These are phyloP conservation scores for Zapornia atra DNA, from an alignment of 2,113 vertebrate genomes.

Conservation along the genomic window DNA sequence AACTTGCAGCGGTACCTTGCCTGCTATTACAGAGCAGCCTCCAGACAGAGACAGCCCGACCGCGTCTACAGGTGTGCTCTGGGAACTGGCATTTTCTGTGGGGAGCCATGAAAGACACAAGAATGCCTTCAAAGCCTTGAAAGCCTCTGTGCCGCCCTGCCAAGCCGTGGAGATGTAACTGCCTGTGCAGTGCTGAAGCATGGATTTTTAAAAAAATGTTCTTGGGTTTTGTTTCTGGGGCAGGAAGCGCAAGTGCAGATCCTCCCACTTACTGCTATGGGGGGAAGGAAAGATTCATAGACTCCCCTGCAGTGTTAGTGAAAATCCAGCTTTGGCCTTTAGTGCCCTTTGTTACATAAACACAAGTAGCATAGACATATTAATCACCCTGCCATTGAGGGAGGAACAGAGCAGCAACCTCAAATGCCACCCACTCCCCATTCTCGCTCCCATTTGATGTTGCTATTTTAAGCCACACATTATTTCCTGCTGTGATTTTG, in stretches of 20 bases:
- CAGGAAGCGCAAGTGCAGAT: constrained; percentile 37
- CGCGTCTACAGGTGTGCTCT: neutral
- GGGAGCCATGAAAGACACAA: neutral
- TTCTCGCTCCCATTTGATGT: constrained; percentile 74
- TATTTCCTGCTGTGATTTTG: constrained; percentile 85
- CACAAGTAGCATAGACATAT: constrained; percentile 52
- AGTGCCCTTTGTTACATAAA: constrained; percentile 67
- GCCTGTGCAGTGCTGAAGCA: neutral
- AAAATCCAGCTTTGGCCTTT: constrained; percentile 63
- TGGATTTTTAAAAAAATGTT: neutral
- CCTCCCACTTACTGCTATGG: constrained; percentile 55
- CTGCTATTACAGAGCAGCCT: constrained; percentile 6
- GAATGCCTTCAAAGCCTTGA: neutral
- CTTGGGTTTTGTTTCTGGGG: constrained; percentile 7
- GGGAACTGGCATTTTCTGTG: constrained; percentile 5
- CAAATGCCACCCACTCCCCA: constrained; percentile 75
- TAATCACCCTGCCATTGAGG: constrained; percentile 73
- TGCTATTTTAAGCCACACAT: constrained; percentile 81
- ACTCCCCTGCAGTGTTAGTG: constrained; percentile 22
- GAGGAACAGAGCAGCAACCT: constrained; percentile 75
- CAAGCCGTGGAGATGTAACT: neutral
- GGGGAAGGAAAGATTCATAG: constrained; percentile 41
- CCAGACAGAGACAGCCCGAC: neutral
- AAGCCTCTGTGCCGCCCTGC: neutral
- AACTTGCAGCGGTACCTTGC: constrained; percentile 35